Evolutionary conservation across 2,888 invertebrate genomes (phyloP).

Genomic region (Xanthorhoe designata): DNA sequence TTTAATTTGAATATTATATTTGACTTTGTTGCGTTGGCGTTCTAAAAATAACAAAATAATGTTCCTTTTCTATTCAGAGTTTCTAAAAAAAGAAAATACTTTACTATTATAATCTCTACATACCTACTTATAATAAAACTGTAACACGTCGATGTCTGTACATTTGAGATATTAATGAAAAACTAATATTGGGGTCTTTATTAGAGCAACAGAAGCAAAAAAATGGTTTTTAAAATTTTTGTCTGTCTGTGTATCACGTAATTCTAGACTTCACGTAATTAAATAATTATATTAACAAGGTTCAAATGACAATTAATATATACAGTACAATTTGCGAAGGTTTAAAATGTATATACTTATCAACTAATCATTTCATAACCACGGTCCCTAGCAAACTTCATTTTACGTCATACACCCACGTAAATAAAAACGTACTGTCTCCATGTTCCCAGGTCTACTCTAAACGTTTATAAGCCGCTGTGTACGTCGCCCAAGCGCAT

Average conservation of each 20-base stretch:
- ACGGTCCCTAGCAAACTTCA: not conserved
- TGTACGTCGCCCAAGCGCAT: slow-evolving; percentile 72
- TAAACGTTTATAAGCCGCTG: slow-evolving; percentile 72
- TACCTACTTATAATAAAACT: too few species aligned
- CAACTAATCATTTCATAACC: not conserved
- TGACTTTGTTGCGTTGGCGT: not conserved
- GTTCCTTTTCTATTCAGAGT: not conserved
- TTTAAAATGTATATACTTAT: too few species aligned
- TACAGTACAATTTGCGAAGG: too few species aligned
- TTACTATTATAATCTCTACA: not conserved
- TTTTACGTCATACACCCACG: slow-evolving; percentile 10
- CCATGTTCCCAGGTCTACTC: slow-evolving; percentile 58
- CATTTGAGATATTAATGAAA: too few species aligned
- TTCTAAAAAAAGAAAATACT: not conserved
- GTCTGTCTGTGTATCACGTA: too few species aligned
- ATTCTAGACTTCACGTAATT: too few species aligned
- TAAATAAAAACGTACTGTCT: slow-evolving; percentile 41
- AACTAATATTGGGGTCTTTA: too few species aligned
- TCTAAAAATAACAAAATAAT: not conserved
- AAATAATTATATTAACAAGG: too few species aligned
- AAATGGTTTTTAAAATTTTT: too few species aligned
- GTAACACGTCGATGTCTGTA: too few species aligned
- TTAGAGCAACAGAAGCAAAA: too few species aligned
- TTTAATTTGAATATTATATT: not conserved
- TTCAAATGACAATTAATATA: too few species aligned